Base-by-base conservation (phyloP, 2,888 invertebrate genomes). In the Caenorhabditis sp. region DNA sequence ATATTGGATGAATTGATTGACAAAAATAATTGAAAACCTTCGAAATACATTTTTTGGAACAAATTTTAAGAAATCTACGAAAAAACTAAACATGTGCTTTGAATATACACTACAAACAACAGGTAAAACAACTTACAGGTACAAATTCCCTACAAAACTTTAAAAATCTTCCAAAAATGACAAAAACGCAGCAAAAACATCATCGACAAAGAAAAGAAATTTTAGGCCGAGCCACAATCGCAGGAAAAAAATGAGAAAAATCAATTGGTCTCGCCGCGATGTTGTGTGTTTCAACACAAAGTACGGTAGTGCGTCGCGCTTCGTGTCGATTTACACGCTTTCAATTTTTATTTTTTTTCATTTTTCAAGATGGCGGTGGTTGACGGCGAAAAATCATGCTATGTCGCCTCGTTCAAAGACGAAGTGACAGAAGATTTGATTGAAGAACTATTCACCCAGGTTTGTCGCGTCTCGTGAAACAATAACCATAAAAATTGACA, bases 381-480 rank as follows among this genome's bases (percentile, higher is more conserved):
- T 57, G 64, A 71, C 1, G 64, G 69, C 10, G 83, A 83, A 53
- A 24, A 69, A 1, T 77, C 78, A 0, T 26, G 76, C 23, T 84
- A 80, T 60, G 76, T 84, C 14, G 69, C 75, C 4, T 66, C 66
- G 23, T 64, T 84, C 21, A 19, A 64, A 54, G 66, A 67, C 8
- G 58, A 73, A 21, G 71, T 79, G 8, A 71, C 73, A 1, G 74
- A 83, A 23, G 79, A 83, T 1, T 6, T 84, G 10, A 54, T 84
- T 1, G 75, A 81, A 49, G 84, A 84, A 54, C 63, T 84, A 31
- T 84, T 84, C 63, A 59, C 67, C 12, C 84, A 83, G 77, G 73
- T 79, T n/a, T n/a, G n/a, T 43, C 62, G 76, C n/a, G 5, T 51
- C 8, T 51, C 51, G 51, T 51, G 12, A n/a, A n/a, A n/a, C n/a